Evolutionary conservation across 2,888 invertebrate genomes (phyloP), one percentile per base, ranked within the genome.

Genomic region (Corythucha ciliata): DNA sequence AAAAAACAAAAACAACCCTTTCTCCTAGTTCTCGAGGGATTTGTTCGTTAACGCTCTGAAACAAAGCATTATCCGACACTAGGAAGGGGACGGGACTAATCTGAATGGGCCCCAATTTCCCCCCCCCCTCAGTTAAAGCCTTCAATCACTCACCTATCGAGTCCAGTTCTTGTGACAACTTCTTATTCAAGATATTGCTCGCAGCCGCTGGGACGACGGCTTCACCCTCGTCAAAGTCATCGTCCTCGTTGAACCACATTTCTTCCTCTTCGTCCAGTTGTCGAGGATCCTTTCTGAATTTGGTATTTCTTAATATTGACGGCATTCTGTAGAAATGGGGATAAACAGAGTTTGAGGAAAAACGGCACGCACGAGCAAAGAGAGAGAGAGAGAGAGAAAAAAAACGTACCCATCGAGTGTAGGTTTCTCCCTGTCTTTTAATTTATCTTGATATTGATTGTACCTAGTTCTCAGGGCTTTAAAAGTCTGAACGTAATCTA

Each of bases 201-300:
- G 68, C 68, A 46, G 68, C 63, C 14, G 67, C 67, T 22, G 70
- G 67, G 27, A 69, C 68, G 27, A 70, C 74, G 14, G 74, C 70
- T 62, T 80, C 78, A 56, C 81, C 85, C 65, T 91, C 90, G 56
- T 88, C 83, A 58, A 86, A 81, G 67, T 91, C 92, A 67, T 94
- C 94, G 59, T 96, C 96, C 63, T 93, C 92, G 67, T 93, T 92
- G 71, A 96, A 96, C 94, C 94, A 97, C 81, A 93, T 89, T 72
- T 96, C 96, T 66, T 97, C 96, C 63, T 96, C 96, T 66, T 96
- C 94, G 59, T 97, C 96, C 64, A 93, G 78, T 68, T 91, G 86
- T 50, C 94, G 78, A 62, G 90, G 88, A 72, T 96, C 94, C 57
- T 93, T 79, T 57, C 94, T 76, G 71, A 86, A 93, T 60, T 94